A percentile compares a stretch with the other conserved stretches of the same genome.
Conservation (phyloP, 2,113 vertebrate species). For the Mustela nigripes region DNA sequence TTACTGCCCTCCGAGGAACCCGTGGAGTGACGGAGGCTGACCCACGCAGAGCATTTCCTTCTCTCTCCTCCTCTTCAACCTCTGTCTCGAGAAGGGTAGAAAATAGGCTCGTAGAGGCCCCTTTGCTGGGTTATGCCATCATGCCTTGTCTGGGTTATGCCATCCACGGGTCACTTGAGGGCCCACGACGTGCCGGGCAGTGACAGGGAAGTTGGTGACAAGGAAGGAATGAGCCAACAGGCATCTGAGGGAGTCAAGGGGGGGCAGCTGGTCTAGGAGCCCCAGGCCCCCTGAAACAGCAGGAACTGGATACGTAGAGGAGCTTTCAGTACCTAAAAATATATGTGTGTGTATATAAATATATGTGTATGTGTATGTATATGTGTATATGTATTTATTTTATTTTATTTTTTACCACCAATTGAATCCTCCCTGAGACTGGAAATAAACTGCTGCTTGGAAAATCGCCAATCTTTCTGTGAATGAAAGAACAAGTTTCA, state of each 20-base stretch:
- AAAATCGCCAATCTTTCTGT: not conserved
- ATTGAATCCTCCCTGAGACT: not conserved
- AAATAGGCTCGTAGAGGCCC: accelerated
- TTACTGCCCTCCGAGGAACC: not conserved
- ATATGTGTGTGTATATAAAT: too few relatives aligned
- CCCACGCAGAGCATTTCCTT: accelerated
- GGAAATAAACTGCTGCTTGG: not conserved
- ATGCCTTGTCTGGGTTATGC: not conserved
- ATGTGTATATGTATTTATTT: too few relatives aligned
- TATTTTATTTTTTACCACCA: not conserved
- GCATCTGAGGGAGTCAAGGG: not conserved
- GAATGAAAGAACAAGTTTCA: not conserved
- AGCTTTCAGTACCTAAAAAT: not conserved
- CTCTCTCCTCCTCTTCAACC: accelerated
- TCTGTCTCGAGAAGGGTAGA: not conserved
- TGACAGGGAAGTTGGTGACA: not conserved
- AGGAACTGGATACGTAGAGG: not conserved
- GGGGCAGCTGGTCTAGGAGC: not conserved
- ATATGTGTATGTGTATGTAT: too few relatives aligned
- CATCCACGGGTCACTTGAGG: not conserved
- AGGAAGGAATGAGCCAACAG: not conserved
- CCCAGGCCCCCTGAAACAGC: too few relatives aligned
- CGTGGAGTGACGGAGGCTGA: not conserved
- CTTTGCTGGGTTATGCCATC: too few relatives aligned
- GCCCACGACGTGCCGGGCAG: accelerated